phyloP scores from a whole-genome alignment of 2,888 invertebrate genomes.

The Spialia ferax region DNA sequence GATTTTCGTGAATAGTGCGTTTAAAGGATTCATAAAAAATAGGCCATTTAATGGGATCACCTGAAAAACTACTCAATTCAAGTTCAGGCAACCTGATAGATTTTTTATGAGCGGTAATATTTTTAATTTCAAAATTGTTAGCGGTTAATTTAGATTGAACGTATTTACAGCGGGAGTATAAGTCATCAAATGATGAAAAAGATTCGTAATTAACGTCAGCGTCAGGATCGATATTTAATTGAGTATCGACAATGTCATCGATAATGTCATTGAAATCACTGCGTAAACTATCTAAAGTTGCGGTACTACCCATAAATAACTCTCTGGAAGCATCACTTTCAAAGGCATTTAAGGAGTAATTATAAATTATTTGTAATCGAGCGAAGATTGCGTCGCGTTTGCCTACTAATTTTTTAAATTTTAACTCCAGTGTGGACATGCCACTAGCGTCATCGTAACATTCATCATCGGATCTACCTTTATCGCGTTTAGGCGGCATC shows the following conservation, averaged over 20 bases:
- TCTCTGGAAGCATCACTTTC: conserved; percentile 10
- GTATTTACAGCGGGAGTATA: not conserved
- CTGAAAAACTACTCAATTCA: conserved; percentile 12
- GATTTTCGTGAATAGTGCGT: conserved; percentile 22
- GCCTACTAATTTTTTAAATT: conserved; percentile 1
- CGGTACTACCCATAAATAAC: conserved; percentile 1
- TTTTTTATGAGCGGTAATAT: not conserved
- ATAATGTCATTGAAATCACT: not conserved
- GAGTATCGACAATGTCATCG: not conserved
- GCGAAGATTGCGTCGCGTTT: conserved; percentile 2
- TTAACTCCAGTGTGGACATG: not conserved
- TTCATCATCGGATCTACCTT: not conserved
- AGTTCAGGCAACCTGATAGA: not conserved
- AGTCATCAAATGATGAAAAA: not conserved
- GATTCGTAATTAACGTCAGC: not conserved
- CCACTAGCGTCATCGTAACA: not conserved
- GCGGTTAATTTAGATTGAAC: conserved; percentile 1
- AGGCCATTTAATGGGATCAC: conserved; percentile 5
- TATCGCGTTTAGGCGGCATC: not conserved
- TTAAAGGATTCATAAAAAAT: conserved; percentile 9
- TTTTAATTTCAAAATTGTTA: not conserved
- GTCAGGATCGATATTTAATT: not conserved
- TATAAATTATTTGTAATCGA: conserved; percentile 4
- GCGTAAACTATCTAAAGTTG: conserved; percentile 1
- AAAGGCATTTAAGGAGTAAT: conserved; percentile 1